phyloP scores from a whole-genome alignment of 1,140 invertebrate species.

The Laodelphax striatellus region DNA sequence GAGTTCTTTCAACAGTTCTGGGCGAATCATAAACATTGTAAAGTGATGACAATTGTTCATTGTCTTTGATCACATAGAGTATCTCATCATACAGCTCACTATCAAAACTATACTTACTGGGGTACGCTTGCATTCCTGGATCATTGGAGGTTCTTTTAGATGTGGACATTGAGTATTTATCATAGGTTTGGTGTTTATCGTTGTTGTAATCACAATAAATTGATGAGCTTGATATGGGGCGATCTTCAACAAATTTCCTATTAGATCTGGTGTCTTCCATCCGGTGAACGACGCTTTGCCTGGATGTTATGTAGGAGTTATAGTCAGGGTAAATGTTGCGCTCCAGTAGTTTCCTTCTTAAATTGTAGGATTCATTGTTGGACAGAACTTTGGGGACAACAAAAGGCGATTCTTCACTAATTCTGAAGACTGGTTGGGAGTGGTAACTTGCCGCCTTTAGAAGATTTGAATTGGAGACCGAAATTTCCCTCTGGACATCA shows the following conservation, averaged over 20 bases:
- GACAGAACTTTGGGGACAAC: background rate
- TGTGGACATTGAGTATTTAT: background rate
- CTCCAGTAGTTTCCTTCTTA: background rate
- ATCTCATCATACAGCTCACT: background rate
- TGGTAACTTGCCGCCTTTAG: background rate
- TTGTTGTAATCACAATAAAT: background rate
- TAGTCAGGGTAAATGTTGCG: background rate
- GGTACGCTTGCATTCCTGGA: background rate
- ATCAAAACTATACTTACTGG: background rate
- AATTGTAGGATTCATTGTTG: background rate
- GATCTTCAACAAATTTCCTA: background rate
- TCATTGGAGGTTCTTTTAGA: background rate
- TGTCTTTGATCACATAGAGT: background rate
- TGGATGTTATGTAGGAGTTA: background rate
- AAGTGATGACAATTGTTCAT: background rate
- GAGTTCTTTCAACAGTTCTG: no score
- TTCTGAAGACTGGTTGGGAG: background rate
- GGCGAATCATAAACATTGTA: background rate
- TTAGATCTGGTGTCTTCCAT: background rate
- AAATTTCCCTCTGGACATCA: background rate
- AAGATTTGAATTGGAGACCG: background rate
- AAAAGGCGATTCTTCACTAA: background rate
- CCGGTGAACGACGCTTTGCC: background rate
- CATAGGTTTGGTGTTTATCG: background rate
- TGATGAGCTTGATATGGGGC: no score